Evolutionary conservation across 2,888 invertebrate genomes (phyloP).

Genomic region (Altica lythri): DNA sequence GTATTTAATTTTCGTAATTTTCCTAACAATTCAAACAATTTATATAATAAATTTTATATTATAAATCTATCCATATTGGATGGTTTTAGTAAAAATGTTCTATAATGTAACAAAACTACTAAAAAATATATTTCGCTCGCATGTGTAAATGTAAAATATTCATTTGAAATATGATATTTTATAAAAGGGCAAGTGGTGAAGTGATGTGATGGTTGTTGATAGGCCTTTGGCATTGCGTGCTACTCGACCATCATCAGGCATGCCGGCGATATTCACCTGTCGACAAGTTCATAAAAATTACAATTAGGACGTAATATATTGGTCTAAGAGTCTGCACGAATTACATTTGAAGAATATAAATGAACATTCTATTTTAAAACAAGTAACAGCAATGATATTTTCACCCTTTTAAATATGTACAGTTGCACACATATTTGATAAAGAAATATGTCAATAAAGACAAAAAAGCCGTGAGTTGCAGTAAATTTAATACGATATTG

Average conservation of each 20-base stretch:
- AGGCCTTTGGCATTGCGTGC: constrained; percentile 45
- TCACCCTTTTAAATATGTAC: too few species aligned
- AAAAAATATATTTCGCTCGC: constrained; percentile 30
- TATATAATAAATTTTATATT: too few species aligned
- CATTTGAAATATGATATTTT: constrained; percentile 39
- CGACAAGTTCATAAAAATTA: constrained; percentile 32
- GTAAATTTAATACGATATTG: too few species aligned
- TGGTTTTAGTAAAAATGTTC: neutral
- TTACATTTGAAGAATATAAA: neutral
- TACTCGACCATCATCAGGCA: constrained; percentile 41
- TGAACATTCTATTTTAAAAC: too few species aligned
- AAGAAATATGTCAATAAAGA: too few species aligned
- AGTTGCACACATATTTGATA: too few species aligned
- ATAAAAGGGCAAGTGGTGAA: constrained; percentile 50
- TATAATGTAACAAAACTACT: neutral
- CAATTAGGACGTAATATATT: constrained; percentile 25
- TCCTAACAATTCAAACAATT: too few species aligned
- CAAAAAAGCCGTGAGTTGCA: too few species aligned
- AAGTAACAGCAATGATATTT: too few species aligned
- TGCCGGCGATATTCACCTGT: constrained; percentile 45
- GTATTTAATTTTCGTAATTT: too few species aligned
- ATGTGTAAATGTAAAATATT: constrained; percentile 39
- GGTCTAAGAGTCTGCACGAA: constrained; percentile 13
- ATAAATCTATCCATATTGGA: too few species aligned
- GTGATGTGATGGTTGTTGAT: constrained; percentile 46